phyloP scores from a whole-genome alignment of 2,888 invertebrate genomes.

The Sphecodes monilicornis region DNA sequence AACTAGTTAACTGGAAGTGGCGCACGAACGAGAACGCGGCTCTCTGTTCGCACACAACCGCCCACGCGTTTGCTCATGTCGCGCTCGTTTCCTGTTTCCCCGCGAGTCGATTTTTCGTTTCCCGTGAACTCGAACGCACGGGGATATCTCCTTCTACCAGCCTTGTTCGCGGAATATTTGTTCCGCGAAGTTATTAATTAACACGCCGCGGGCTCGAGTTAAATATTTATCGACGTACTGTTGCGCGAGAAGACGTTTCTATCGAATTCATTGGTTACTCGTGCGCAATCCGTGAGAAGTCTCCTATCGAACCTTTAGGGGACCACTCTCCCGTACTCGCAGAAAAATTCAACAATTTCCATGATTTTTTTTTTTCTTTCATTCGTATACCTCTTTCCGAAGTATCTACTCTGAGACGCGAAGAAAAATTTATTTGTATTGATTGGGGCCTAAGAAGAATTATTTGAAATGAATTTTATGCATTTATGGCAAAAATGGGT shows the following conservation, averaged over 20 bases:
- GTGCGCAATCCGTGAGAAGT: neutral
- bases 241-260: neutral
- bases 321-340: neutral
- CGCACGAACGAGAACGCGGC: constrained; percentile 19
- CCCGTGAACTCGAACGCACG: neutral
- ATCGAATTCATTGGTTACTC: neutral
- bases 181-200: constrained; percentile 17
- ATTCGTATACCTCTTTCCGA: too few species aligned
- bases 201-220: neutral
- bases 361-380: too few species aligned
- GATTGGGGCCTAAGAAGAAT: too few species aligned
- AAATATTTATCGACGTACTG: neutral
- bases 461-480: too few species aligned
- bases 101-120: constrained; percentile 37
- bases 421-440: too few species aligned
- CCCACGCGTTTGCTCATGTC: constrained; percentile 36
- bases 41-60: constrained; percentile 29
- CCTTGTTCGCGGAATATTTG: neutral
- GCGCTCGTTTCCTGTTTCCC: constrained; percentile 32
- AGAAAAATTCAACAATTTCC: neutral
- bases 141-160: neutral
- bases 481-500: too few species aligned
- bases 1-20: constrained; percentile 56
- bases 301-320: neutral
- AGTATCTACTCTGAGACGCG: too few species aligned